A percentile compares a stretch with the other conserved stretches of the same genome.
phyloP scores from a whole-genome alignment of 2,888 invertebrate genomes.

The Parnassius apollo region DNA sequence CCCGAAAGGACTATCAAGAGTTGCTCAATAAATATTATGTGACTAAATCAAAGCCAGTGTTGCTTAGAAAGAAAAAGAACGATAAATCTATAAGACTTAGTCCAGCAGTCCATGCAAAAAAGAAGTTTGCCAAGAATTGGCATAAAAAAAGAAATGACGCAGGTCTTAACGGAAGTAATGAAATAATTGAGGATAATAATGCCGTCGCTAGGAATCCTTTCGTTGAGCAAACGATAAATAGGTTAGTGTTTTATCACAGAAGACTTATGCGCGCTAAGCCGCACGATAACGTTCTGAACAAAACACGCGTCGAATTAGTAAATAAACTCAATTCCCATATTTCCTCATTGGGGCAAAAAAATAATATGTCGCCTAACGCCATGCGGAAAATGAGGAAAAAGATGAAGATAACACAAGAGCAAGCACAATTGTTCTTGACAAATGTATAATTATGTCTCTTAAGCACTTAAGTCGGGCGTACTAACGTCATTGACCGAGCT shows the following conservation, averaged over 20 bases:
- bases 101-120: constrained; percentile 37
- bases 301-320: constrained; percentile 43
- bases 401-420: constrained; percentile 52
- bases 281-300: constrained; percentile 42
- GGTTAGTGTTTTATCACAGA: constrained; percentile 46
- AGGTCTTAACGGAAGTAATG: constrained; percentile 19
- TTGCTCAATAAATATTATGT: constrained; percentile 54
- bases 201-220: constrained; percentile 21
- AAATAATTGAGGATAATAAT: neutral
- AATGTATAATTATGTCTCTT: constrained; percentile 48
- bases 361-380: constrained; percentile 45
- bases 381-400: constrained; percentile 61
- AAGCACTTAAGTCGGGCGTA: constrained; percentile 43
- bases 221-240: constrained; percentile 36
- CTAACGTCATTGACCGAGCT: constrained; percentile 31
- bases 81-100: constrained; percentile 40
- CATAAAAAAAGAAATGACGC: constrained; percentile 36
- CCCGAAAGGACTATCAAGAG: constrained; percentile 63
- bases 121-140: constrained; percentile 39
- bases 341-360: constrained; percentile 40
- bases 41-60: constrained; percentile 31
- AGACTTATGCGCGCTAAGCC: constrained; percentile 44
- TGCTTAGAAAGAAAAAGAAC: constrained; percentile 40
- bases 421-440: constrained; percentile 60
- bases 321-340: constrained; percentile 50